phyloP scores from a whole-genome alignment of 1,140 invertebrate species.

The Caenorhabditis latens region DNA sequence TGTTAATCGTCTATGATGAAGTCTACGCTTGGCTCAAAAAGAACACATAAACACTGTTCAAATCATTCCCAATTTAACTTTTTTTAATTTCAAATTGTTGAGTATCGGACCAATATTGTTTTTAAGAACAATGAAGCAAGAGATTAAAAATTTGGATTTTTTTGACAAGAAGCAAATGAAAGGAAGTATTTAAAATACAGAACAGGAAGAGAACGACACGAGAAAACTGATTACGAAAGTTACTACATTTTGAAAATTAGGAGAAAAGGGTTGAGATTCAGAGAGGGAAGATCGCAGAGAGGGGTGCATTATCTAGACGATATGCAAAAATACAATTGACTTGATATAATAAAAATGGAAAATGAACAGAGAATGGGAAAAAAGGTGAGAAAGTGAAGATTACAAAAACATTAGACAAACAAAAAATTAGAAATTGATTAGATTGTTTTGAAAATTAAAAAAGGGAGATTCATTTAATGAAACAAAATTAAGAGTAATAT shows the following conservation, averaged over 20 bases:
- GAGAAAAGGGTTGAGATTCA: not conserved
- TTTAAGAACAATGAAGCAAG: slow-evolving; percentile 31
- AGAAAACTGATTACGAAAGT: not conserved
- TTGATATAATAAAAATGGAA: not conserved
- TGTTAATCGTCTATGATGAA: slow-evolving; percentile 86
- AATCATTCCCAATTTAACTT: not conserved
- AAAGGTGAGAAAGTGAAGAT: no score
- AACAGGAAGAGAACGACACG: not conserved
- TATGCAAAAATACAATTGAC: slow-evolving; percentile 21
- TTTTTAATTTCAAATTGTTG: not conserved
- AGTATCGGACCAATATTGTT: not conserved
- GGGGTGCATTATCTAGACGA: not conserved
- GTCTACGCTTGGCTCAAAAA: slow-evolving; percentile 82
- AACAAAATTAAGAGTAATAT: not conserved
- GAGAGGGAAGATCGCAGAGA: not conserved
- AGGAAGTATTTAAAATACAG: not conserved
- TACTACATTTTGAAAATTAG: not conserved
- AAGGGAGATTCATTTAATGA: slow-evolving; percentile 1
- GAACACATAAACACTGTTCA: slow-evolving; percentile 51
- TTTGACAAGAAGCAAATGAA: not conserved
- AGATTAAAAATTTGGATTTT: not conserved
- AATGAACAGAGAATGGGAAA: not conserved
- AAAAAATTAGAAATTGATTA: not conserved
- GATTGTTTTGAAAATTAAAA: not conserved
- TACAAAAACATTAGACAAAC: no score